A percentile compares a stretch with the other conserved stretches of the same genome.
Evolutionary conservation across 2,797 vertebrate species (phyloP).

Genomic region (Emys orbicularis): DNA sequence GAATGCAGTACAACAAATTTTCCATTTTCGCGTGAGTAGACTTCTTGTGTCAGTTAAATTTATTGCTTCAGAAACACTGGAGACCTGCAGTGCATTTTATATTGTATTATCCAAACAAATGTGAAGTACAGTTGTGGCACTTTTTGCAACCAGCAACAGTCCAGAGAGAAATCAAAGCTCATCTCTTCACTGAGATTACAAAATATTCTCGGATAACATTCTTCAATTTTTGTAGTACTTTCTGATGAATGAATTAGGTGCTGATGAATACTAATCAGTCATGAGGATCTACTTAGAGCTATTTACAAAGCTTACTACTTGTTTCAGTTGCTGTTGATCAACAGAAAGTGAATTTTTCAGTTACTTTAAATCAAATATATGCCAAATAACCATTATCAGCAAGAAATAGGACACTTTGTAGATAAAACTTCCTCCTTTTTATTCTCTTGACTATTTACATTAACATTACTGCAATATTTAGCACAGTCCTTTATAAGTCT

Average conservation of each 20-base stretch:
- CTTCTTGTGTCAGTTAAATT: conserved; percentile 43
- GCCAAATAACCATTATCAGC: background rate
- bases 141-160: background rate
- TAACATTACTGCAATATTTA: background rate
- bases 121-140: conserved; percentile 14
- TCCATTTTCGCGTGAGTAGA: background rate
- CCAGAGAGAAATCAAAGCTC: background rate
- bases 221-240: background rate
- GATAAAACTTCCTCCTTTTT: background rate
- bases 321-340: background rate
- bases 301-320: background rate
- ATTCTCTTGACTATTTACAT: background rate
- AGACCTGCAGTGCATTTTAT: background rate
- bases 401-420: background rate
- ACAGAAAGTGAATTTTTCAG: background rate
- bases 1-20: background rate
- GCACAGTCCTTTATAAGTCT: background rate
- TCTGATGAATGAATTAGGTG: background rate
- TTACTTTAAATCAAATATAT: background rate
- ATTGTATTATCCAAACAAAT: conserved; percentile 59
- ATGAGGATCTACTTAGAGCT: background rate
- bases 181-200: background rate
- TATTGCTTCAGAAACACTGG: conserved; percentile 15
- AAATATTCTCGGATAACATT: background rate
- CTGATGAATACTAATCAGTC: background rate